These are phyloP conservation scores for Asbolus verrucosus DNA, from an alignment of 1,140 invertebrate genomes.

Conservation along the genomic window DNA sequence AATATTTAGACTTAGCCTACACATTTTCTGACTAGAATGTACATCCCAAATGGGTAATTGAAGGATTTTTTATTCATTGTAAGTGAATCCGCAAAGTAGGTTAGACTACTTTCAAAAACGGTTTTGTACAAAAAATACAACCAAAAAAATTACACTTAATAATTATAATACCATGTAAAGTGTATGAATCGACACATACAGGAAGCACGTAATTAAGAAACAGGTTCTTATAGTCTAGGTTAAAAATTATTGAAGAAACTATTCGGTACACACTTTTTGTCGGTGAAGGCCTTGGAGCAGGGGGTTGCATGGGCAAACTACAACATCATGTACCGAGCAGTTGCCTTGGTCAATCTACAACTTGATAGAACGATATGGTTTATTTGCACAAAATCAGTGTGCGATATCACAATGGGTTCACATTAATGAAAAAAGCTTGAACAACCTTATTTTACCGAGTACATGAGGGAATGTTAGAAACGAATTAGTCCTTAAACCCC, in stretches of 20 bases:
- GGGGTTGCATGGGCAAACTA: slow-evolving; percentile 27
- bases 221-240: slow-evolving; percentile 46
- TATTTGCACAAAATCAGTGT: slow-evolving; percentile 51
- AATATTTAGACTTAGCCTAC: slow-evolving; percentile 44
- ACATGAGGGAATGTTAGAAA: slow-evolving; percentile 34
- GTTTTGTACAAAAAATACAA: slow-evolving; percentile 51
- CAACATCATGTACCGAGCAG: slow-evolving; percentile 30
- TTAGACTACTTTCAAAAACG: slow-evolving; percentile 48
- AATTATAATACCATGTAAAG: slow-evolving; percentile 44
- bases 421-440: slow-evolving; percentile 44
- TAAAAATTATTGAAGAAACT: slow-evolving; percentile 27
- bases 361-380: slow-evolving; percentile 55
- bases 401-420: slow-evolving; percentile 57
- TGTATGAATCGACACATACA: slow-evolving; percentile 51
- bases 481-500: slow-evolving; percentile 28
- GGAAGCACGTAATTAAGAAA: slow-evolving; percentile 56
- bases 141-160: slow-evolving; percentile 43
- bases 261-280: slow-evolving; percentile 21
- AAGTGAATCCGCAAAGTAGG: slow-evolving; percentile 50
- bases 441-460: slow-evolving; percentile 39
- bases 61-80: slow-evolving; percentile 51
- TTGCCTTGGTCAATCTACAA: slow-evolving; percentile 33
- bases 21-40: slow-evolving; percentile 54
- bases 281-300: slow-evolving; percentile 21
- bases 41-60: slow-evolving; percentile 52